Base-by-base conservation (phyloP, 64 coral and sea anemone genomes). In the Cladopsammia gracilis region DNA sequence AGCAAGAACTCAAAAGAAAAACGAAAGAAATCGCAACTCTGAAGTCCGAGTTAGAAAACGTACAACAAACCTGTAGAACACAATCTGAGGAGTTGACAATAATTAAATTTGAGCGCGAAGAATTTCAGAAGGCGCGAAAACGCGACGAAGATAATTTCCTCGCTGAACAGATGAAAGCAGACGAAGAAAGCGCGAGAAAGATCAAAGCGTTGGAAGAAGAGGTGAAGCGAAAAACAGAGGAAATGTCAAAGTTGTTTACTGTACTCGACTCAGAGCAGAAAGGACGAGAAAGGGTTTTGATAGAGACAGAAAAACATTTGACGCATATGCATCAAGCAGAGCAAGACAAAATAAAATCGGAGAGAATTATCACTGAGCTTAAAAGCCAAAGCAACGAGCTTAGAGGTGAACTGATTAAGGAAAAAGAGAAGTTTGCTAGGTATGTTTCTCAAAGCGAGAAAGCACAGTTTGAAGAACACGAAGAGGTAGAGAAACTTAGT, bases 401-500 rank as follows among this genome's bases (percentile, higher is more conserved):
- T 44, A 91, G 71, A 60, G 54, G 71, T 25, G 82, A 87, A 18
- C 82, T 93, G 15, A 54, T 75, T 0, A 76, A 58, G 26, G 58
- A 54, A 60, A 85, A 87, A 66, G 70, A 93, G 25, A 64, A 93
- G 56, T 77, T 77, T 54, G 52, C 66, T 7, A 20, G 25, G 3
- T 85, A 66, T 47, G n/a, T 93, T 34, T 26, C 53, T 16, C 71
- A 85, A 14, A 87, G 59, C 56, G 72, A 93, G 71, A 74, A 87
- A 58, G 72, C 75, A 24, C 57, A 79, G 16, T 62, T 90, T 4
- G 75, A 88, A 0, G 92, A 98, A 51, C 56, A 87, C 47, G 87
- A 91, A 60, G 88, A 94, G 59, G 92, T 94, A 7, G 92, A 98
- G 71, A 98, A 94, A 9, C 88, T 98, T 7, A 98, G 94, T 50